Base-by-base conservation (phyloP, 2,888 invertebrate species). In the Tryphoninae sp. region DNA sequence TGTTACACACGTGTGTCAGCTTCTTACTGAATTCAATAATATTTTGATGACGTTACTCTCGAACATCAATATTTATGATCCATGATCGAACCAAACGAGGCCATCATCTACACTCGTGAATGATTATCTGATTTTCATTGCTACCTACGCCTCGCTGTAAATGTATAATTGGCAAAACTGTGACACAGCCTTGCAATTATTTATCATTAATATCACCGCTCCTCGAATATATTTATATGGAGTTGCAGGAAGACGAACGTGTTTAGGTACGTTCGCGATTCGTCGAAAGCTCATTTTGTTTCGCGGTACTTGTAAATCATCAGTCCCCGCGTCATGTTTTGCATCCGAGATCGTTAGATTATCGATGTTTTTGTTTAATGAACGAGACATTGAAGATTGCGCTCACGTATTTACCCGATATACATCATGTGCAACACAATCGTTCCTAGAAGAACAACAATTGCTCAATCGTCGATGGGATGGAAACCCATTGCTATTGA, bases 401-500 rank as follows among this genome's bases (percentile, higher is more conserved):
- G 51, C 16, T 19, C 2, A 55, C n/a, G 40, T 40, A 65, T 26
- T 49, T 40, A 33, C 53, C 42, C 42, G 45, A 76, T 75, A 67
- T 49, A 33, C 40, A 40, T 55, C n/a, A 53, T 71, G 22, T 45
- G 55, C 71, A 19, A 53, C 55, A 40, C 62, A 62, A 75, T 75
- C 19, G 75, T 82, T 79, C 75, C 75, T 45, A 51, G 78, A 82
- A 79, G 45, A 51, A 58, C 53, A 67, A 61, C 75, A 76, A 82
- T 79, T 75, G 81, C 61, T 82, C 67, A 76, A 82, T 79, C 78
- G 33, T 4, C 16, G 59, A 58, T 59, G 22, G 51, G 58, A 59
- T 55, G 55, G 33, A 55, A 40, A 62, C 65, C 13, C 64, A 53
- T 75, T 64, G 74, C 45, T 45, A 23, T 64, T 19, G 40, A 33